Evolutionary conservation across 2,888 invertebrate species (phyloP), one percentile per base, ranked within the genome.

Genomic region (Hecatera dysodea): DNA sequence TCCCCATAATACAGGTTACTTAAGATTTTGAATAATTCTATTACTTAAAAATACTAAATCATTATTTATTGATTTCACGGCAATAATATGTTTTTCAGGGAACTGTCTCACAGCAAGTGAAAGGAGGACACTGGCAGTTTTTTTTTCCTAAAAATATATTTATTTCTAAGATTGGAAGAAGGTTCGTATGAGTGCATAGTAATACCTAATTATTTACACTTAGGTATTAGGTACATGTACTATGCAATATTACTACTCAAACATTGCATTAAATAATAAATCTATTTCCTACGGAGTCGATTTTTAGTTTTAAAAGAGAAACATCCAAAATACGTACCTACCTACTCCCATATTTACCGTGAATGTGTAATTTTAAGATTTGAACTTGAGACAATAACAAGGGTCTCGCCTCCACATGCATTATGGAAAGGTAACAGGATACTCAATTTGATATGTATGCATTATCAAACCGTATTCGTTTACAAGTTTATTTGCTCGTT

Each of bases 381-480:
- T 29, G 36, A 62, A 27, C 24, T 44, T 55, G 48, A 50, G 24
- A 64, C 53, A 50, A 33, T 46, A 69, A 24, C 53, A 61, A 61
- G 53, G 60, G 53, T 27, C 33, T 57, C 29, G n/a, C n/a, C n/a
- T 56, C 36, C 11, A 19, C 59, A 84, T 88, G 81, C 68, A 87
- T 87, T 78, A 87, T 86, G 78, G 61, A 87, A 2, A 81, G 63
- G 82, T 73, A 82, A 82, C 75, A 78, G 77, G 90, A 90, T 72
- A 86, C 59, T 67, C 70, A 78, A 83, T 76, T 59, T 67, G 72
- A 83, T 79, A 42, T 33, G 68, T 39, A 57, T 64, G 60, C 70
- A 36, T 50, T 72, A 75, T 69, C 60, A 29, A 59, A 33, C 39
- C 46, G 74, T 61, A 72, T 74, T 62, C 1, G 78, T 75, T 75